Evolutionary conservation across 2,888 invertebrate species (phyloP).

Genomic region (Drosophila hamatofila): DNA sequence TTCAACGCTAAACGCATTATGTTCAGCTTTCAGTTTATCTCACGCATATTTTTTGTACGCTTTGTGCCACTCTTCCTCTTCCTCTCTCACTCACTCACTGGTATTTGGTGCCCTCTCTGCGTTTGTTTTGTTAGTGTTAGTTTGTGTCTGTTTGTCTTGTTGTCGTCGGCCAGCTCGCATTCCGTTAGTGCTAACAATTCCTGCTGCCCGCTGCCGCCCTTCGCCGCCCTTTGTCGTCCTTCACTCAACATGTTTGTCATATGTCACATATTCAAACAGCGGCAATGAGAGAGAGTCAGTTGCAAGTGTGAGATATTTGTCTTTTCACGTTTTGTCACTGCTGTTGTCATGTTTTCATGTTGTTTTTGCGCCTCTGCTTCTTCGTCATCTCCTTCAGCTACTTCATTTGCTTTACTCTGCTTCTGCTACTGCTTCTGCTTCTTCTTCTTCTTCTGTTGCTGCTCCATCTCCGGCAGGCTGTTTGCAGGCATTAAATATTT

Average conservation of each 20-base stretch:
- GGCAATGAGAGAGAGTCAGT: conserved; percentile 56
- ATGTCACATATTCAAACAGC: conserved; percentile 77
- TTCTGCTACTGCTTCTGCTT: conserved; percentile 6
- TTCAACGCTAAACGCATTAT: not conserved
- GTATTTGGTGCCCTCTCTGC: conserved; percentile 12
- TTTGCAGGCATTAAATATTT: conserved; percentile 80
- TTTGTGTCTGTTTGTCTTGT: conserved; percentile 36
- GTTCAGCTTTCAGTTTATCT: conserved; percentile 8
- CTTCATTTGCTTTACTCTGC: conserved; percentile 8
- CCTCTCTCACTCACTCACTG: not conserved
- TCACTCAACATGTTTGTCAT: conserved; percentile 49
- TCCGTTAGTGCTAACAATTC: conserved; percentile 42
- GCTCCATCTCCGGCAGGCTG: conserved; percentile 50
- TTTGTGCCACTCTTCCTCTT: conserved; percentile 3
- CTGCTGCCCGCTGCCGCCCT: not conserved
- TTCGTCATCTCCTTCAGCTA: not conserved
- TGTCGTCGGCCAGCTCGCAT: conserved; percentile 45
- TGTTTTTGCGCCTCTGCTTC: conserved; percentile 31
- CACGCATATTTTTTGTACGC: conserved; percentile 23
- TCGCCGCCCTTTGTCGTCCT: not conserved
- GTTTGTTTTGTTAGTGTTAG: conserved; percentile 42
- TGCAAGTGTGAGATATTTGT: conserved; percentile 78
- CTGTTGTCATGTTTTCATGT: conserved; percentile 70
- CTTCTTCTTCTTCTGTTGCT: not conserved
- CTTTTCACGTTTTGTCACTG: conserved; percentile 72